A percentile compares a stretch with the other conserved stretches of the same genome.
These are phyloP conservation scores for Tetheella fluctuosa DNA, from an alignment of 2,888 invertebrate species.

Conservation along the genomic window DNA sequence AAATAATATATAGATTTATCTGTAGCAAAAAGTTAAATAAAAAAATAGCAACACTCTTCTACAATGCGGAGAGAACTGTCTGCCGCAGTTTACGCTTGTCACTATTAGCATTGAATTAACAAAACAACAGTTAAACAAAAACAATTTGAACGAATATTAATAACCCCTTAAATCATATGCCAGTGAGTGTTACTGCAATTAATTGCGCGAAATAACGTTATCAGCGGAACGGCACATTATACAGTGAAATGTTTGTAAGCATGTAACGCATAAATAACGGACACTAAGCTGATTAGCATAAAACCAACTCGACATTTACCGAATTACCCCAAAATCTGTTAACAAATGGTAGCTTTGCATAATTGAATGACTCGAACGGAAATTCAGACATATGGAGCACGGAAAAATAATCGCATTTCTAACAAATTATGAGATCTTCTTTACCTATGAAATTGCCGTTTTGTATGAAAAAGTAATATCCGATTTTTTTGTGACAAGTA, in stretches of 20 bases:
- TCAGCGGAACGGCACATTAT: slow-evolving; percentile 63
- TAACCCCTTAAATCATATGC: slow-evolving; percentile 69
- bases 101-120: slow-evolving; percentile 64
- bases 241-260: slow-evolving; percentile 68
- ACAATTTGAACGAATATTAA: slow-evolving; percentile 63
- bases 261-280: slow-evolving; percentile 76
- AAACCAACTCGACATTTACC: slow-evolving; percentile 72
- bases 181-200: slow-evolving; percentile 75
- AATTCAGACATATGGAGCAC: slow-evolving; percentile 66
- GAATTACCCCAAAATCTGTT: slow-evolving; percentile 81
- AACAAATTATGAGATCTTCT: too few relatives aligned
- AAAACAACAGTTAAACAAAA: slow-evolving; percentile 71
- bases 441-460: too few relatives aligned
- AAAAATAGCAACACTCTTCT: slow-evolving; percentile 1
- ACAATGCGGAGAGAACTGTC: slow-evolving; percentile 18
- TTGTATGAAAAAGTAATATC: too few relatives aligned
- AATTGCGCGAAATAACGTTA: slow-evolving; percentile 75
- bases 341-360: slow-evolving; percentile 82
- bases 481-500: too few relatives aligned
- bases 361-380: slow-evolving; percentile 73
- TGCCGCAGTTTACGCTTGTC: slow-evolving; percentile 36
- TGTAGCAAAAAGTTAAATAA: neutral
- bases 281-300: slow-evolving; percentile 81
- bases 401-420: slow-evolving; percentile 43
- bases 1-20: neutral